These are phyloP conservation scores for Stomatorhinus walkeri DNA, from an alignment of 2,797 vertebrate species.

Conservation along the genomic window DNA sequence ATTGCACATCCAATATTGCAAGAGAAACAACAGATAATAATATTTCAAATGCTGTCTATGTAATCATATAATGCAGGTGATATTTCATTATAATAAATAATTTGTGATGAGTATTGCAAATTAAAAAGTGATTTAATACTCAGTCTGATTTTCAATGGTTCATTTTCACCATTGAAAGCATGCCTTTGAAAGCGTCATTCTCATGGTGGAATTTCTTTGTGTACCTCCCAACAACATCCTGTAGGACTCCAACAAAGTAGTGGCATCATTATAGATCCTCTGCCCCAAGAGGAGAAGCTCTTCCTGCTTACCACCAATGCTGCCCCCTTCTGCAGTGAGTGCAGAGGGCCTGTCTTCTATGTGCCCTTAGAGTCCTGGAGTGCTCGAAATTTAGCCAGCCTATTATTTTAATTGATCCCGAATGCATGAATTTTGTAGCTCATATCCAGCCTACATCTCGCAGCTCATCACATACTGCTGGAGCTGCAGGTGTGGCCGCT, in stretches of 20 bases:
- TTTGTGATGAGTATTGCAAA: not conserved
- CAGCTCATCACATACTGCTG: conserved; percentile 64
- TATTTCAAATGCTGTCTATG: not conserved
- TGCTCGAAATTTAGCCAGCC: not conserved
- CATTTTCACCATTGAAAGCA: not conserved
- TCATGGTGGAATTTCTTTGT: not conserved
- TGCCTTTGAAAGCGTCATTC: not conserved
- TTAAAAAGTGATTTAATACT: not conserved
- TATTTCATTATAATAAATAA: not conserved
- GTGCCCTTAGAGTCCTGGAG: not conserved
- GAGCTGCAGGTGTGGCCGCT: conserved; percentile 54
- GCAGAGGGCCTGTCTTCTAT: not conserved
- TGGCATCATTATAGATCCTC: conserved; percentile 57
- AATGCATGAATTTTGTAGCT: not conserved
- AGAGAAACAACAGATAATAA: not conserved
- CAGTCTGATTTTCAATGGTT: not conserved
- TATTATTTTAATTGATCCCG: not conserved
- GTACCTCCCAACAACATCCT: conserved; percentile 37
- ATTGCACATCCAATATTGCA: not conserved
- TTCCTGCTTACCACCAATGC: conserved; percentile 71
- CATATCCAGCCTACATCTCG: not conserved
- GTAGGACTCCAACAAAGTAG: conserved; percentile 70
- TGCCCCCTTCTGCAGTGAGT: conserved; percentile 80
- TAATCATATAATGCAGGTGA: not conserved
- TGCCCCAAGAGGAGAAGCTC: conserved; percentile 69